These are phyloP conservation scores for Cyphomyrus plagiostoma DNA, from an alignment of 2,113 vertebrate genomes.

Conservation along the genomic window DNA sequence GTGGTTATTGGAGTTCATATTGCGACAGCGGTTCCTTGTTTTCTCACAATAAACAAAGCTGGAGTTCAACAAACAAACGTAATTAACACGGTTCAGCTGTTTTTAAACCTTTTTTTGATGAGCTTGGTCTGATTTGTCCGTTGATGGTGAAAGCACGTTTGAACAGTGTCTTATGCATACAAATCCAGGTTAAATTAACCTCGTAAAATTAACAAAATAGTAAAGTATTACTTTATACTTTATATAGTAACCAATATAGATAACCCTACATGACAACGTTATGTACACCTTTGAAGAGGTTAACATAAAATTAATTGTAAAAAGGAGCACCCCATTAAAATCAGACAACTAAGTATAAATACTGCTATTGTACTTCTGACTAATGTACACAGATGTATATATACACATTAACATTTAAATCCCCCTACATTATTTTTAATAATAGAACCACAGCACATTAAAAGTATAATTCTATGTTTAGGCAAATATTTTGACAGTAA, in stretches of 20 bases:
- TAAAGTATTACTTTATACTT: no score
- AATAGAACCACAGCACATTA: background rate
- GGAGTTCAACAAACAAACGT: background rate
- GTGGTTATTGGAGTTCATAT: background rate
- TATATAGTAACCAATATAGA: background rate
- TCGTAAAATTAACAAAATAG: background rate
- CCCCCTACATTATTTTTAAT: background rate
- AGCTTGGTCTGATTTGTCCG: background rate
- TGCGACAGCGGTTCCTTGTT: background rate
- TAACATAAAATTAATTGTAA: background rate
- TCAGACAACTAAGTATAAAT: background rate
- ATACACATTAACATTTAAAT: background rate
- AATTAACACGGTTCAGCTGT: background rate
- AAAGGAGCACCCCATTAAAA: background rate
- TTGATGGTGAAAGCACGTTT: background rate
- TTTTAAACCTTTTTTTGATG: background rate
- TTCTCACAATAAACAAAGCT: background rate
- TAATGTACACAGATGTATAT: background rate
- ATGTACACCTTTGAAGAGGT: background rate
- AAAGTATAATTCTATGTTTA: background rate
- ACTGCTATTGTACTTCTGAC: background rate
- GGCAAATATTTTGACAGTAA: background rate
- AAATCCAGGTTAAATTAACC: background rate
- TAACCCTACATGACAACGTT: background rate
- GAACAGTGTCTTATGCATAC: background rate